Evolutionary conservation across 2,888 invertebrate species (phyloP).

Genomic region (Plusia festucae): DNA sequence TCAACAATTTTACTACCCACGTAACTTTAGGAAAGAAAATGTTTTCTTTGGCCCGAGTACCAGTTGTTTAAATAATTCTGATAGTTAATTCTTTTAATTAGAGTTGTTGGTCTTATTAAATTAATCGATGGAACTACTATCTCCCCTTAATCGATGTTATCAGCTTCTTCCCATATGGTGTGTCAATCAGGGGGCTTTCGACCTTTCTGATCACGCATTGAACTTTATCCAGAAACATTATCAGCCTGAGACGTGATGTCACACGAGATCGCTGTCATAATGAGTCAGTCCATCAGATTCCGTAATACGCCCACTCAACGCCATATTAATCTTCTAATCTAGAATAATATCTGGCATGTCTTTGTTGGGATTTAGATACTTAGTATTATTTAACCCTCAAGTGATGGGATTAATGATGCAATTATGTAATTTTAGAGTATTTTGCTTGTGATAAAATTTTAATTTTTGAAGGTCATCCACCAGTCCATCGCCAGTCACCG

Average conservation of each 20-base stretch:
- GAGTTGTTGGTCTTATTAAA: background rate
- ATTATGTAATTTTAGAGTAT: constrained; percentile 13
- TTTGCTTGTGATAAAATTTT: constrained; percentile 15
- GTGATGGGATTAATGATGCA: constrained; percentile 29
- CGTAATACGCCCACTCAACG: constrained; percentile 56
- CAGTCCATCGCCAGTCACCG: background rate
- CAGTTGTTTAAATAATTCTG: background rate
- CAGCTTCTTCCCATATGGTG: background rate
- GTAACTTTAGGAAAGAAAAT: background rate
- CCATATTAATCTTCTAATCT: constrained; percentile 53
- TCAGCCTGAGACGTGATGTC: constrained; percentile 47
- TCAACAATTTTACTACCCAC: constrained; percentile 10
- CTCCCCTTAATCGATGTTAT: background rate
- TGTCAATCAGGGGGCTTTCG: constrained; percentile 33
- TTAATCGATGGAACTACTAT: background rate
- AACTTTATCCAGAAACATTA: constrained; percentile 43
- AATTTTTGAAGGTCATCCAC: background rate
- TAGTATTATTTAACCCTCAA: constrained; percentile 37
- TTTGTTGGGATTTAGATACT: constrained; percentile 44
- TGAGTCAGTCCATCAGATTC: constrained; percentile 56
- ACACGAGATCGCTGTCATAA: constrained; percentile 46
- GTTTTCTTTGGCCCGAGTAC: background rate
- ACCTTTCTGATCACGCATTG: constrained; percentile 47
- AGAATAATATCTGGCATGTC: constrained; percentile 44
- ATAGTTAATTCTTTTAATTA: background rate